phyloP scores from a whole-genome alignment of 2,888 invertebrate genomes.

The Pollenia amentaria region DNA sequence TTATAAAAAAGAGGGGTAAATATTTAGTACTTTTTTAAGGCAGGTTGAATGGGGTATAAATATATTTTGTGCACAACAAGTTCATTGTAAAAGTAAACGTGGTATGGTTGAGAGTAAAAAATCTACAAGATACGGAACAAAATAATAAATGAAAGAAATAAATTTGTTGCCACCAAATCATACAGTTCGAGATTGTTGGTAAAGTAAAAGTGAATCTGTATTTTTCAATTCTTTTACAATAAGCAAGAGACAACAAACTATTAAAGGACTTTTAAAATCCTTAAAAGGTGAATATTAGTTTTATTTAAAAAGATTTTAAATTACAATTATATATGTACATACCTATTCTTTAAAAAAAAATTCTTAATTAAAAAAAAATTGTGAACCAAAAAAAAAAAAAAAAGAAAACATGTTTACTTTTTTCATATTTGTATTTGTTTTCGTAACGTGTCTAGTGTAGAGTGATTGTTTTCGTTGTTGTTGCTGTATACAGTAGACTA shows the following conservation, averaged over 20 bases:
- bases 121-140: conserved; percentile 62
- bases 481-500: background rate
- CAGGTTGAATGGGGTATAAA: conserved; percentile 41
- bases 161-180: conserved; percentile 45
- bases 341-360: too few relatives aligned
- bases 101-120: conserved; percentile 36
- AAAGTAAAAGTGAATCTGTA: background rate
- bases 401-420: conserved; percentile 5
- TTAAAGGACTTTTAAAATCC: background rate
- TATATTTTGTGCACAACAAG: conserved; percentile 44
- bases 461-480: conserved; percentile 11
- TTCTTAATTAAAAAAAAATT: background rate
- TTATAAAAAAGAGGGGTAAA: conserved; percentile 37
- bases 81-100: conserved; percentile 61
- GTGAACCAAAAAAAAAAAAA: background rate
- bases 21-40: background rate
- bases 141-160: conserved; percentile 30
- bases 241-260: conserved; percentile 8
- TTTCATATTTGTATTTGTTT: background rate
- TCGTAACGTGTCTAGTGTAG: conserved; percentile 8
- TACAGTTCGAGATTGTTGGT: background rate
- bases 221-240: background rate
- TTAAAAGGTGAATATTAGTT: conserved; percentile 38
- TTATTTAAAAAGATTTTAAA: background rate
- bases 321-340: too few relatives aligned